phyloP scores from a whole-genome alignment of 1,140 invertebrate species.

The Solenopsis invicta region DNA sequence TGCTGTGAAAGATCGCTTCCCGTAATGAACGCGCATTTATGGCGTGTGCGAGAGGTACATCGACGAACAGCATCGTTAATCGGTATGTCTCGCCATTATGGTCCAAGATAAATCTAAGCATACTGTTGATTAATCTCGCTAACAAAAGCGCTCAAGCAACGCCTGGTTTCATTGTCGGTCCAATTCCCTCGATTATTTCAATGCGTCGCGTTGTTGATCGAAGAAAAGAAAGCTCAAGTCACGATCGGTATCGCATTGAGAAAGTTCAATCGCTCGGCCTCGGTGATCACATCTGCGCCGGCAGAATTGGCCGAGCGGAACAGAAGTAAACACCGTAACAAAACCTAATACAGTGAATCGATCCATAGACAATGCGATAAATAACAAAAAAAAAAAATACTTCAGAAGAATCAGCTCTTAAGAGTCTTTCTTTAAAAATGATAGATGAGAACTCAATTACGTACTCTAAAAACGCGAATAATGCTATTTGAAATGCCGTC shows the following conservation, averaged over 20 bases:
- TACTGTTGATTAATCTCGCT: slow-evolving; percentile 32
- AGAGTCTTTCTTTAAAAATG: background rate
- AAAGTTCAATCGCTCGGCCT: slow-evolving; percentile 54
- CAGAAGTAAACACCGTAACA: slow-evolving; percentile 33
- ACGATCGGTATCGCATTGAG: slow-evolving; percentile 65
- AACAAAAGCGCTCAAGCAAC: slow-evolving; percentile 8
- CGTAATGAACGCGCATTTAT: background rate
- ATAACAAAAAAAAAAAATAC: slow-evolving; percentile 10
- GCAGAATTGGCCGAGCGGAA: slow-evolving; percentile 25
- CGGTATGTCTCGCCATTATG: background rate
- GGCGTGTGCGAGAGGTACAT: background rate
- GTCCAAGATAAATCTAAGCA: slow-evolving; percentile 30
- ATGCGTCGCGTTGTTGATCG: slow-evolving; percentile 19
- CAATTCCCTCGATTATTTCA: slow-evolving; percentile 38
- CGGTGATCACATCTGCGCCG: slow-evolving; percentile 18
- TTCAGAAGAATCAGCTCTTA: background rate
- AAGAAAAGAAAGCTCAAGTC: slow-evolving; percentile 39
- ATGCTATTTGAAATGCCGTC: background rate
- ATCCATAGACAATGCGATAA: background rate
- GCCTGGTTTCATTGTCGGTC: slow-evolving; percentile 31
- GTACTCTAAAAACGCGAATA: background rate
- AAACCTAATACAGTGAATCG: slow-evolving; percentile 28
- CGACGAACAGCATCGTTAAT: slow-evolving; percentile 26
- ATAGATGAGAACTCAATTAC: slow-evolving; percentile 52
- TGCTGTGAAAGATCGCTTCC: background rate